Evolutionary conservation across 2,888 invertebrate genomes (phyloP).

Genomic region (Platycheirus albimanus): DNA sequence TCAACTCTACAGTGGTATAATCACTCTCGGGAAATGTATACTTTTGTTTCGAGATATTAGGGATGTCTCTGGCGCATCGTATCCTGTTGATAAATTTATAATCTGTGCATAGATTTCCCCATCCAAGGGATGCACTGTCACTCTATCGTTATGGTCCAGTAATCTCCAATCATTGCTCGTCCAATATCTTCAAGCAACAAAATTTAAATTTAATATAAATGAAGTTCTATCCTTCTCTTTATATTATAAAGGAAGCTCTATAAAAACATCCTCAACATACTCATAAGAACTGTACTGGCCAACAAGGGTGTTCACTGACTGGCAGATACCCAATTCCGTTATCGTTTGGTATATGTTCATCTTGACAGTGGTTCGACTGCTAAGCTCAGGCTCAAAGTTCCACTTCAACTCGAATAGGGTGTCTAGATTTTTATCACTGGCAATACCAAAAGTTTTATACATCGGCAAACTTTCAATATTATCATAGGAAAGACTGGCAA

Average conservation of each 20-base stretch:
- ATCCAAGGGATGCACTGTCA: constrained; percentile 88
- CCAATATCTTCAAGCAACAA: constrained; percentile 84
- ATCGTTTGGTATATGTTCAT: constrained; percentile 85
- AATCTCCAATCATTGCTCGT: constrained; percentile 85
- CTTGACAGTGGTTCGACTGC: constrained; percentile 84
- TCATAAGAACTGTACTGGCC: constrained; percentile 83
- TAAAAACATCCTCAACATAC: constrained; percentile 75
- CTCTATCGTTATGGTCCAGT: constrained; percentile 79
- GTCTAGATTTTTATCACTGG: constrained; percentile 85
- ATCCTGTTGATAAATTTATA: constrained; percentile 87
- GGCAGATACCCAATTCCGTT: constrained; percentile 88
- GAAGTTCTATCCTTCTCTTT: too few species aligned
- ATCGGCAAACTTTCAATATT: constrained; percentile 85
- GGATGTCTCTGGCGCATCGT: constrained; percentile 87
- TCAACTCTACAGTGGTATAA: constrained; percentile 86
- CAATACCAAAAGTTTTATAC: constrained; percentile 83
- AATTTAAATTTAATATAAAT: constrained; percentile 49
- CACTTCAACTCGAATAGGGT: constrained; percentile 83
- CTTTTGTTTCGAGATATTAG: constrained; percentile 86
- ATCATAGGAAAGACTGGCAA: constrained; percentile 85
- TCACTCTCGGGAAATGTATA: constrained; percentile 84
- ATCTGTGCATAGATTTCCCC: constrained; percentile 90
- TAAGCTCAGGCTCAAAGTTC: constrained; percentile 84
- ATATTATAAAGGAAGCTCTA: too few species aligned
- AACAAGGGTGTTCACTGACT: constrained; percentile 87